Evolutionary conservation across 2,888 invertebrate species (phyloP), one percentile per base, ranked within the genome.

Genomic region (Xylocampa areola): DNA sequence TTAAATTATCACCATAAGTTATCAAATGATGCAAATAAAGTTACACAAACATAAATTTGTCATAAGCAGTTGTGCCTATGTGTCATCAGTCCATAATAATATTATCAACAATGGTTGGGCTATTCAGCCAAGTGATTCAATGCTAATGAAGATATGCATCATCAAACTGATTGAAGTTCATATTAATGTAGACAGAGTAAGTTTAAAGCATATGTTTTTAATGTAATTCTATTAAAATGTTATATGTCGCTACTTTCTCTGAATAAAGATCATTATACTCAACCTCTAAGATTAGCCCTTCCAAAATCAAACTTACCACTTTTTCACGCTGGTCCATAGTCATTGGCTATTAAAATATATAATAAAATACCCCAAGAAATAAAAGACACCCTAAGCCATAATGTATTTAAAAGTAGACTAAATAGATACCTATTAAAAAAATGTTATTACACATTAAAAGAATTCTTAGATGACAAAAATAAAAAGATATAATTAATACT

Each of bases 101-200:
- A 48, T 36, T 58, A 53, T 54, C 54, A 72, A 79, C 77, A 77
- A 79, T 77, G 32, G 52, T 17, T 19, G 17, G 33, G 47, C 35
- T 52, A 17, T 62, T 32, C 10, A 49, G 47, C 40, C 30, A 47
- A 62, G 64, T 73, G 61, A 80, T 79, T 80, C 75, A 79, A 82
- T 81, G 77, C 68, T 71, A 80, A 82, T 81, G 27, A 5, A 52
- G 43, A 48, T 40, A 57, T 57, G 62, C 39, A 47, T 54, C 66
- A 59, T 49, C 53, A 49, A 11, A 49, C 41, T 63, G 45, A 50
- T 60, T 62, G 48, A 23, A 4, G n/a, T 39, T 47, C 14, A 30
- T 40, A 10, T 17, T 27, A 3, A 27, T 13, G 0, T 40, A 8
- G n/a, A 40, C 27, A 17, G 25, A 8, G 7, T 25, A 1, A 25